Conservation (phyloP, 2,113 vertebrate genomes). For the Anarhynchus alexandrinus region DNA sequence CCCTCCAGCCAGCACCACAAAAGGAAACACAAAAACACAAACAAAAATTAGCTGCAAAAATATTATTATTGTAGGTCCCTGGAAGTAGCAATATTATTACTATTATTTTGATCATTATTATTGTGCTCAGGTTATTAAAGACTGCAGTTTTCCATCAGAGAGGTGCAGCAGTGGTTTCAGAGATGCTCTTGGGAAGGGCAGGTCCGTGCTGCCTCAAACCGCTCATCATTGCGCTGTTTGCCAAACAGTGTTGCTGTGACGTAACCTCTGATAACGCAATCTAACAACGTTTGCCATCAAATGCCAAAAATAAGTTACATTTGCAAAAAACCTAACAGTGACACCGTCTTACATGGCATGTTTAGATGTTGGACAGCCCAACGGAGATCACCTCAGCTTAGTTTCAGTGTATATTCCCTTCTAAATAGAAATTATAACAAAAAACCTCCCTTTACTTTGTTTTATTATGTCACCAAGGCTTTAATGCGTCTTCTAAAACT, state of each 20-base stretch:
- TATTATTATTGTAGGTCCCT: neutral
- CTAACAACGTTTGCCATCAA: neutral
- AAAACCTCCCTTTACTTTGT: neutral
- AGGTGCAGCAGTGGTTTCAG: neutral
- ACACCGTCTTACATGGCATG: neutral
- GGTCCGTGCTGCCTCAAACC: neutral
- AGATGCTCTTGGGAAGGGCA: neutral
- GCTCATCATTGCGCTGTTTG: neutral
- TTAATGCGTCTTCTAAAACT: neutral
- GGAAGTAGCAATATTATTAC: neutral
- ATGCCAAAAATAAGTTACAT: neutral
- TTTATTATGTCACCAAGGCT: neutral
- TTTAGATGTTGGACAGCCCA: neutral
- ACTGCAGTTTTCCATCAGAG: neutral
- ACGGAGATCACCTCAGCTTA: neutral
- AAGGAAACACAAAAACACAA: constrained; percentile 54
- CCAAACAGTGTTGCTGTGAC: neutral
- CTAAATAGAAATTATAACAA: neutral
- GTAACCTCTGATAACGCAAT: neutral
- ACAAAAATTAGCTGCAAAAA: constrained; percentile 43
- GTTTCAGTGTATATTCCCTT: neutral
- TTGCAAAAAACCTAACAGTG: neutral
- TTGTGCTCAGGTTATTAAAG: neutral
- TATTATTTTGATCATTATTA: neutral
- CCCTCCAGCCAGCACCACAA: neutral